Percentiles rank a stretch among this genome's conserved stretches.
These are phyloP conservation scores for Notiomystis cincta DNA, from an alignment of 2,113 vertebrate species.

Conservation along the genomic window DNA sequence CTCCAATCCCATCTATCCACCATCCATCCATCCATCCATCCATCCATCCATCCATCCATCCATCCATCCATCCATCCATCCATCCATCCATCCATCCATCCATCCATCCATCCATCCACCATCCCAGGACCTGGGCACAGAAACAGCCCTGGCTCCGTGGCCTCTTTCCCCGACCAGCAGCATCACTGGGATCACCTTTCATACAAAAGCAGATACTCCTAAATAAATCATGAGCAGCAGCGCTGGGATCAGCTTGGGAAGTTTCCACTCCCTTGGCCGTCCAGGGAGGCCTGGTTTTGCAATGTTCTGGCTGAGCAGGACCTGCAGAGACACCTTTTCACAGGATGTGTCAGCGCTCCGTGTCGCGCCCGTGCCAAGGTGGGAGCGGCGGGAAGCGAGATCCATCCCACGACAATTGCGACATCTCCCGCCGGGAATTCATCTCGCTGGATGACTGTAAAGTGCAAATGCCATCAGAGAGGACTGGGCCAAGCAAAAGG, in stretches of 20 bases:
- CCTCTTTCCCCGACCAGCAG: not conserved
- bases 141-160: not conserved
- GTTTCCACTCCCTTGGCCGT: not conserved
- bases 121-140: not conserved
- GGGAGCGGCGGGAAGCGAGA: not conserved
- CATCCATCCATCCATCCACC: not conserved
- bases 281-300: not conserved
- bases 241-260: not conserved
- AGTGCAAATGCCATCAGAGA: not conserved
- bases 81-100: not conserved
- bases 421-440: not conserved
- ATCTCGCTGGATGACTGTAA: not conserved
- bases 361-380: not conserved
- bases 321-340: not conserved
- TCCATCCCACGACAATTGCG: not conserved
- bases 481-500: not conserved
- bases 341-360: not conserved
- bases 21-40: not conserved
- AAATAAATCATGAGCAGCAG: slow-evolving; percentile 13
- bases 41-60: too few species aligned
- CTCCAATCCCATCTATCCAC: not conserved
- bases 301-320: slow-evolving; percentile 16
- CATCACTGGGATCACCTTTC: not conserved
- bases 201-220: not conserved
- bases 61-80: too few species aligned